Evolutionary conservation across 2,888 invertebrate species (phyloP), one percentile per base, ranked within the genome.

Genomic region (Pocota personata): DNA sequence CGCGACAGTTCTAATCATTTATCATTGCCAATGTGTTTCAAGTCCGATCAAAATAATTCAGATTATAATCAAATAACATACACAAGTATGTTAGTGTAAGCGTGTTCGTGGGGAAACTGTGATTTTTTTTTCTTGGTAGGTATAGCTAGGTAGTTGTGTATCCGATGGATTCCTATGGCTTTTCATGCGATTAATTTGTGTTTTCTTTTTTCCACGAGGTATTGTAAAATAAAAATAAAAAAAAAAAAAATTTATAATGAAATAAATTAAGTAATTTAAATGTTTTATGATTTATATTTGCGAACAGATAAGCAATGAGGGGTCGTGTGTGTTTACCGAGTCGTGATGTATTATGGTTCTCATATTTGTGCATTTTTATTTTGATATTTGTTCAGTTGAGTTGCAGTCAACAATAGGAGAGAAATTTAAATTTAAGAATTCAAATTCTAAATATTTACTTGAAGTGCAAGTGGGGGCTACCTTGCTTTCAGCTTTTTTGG

Each of bases 181-280:
- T 50, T 50, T 73, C 19, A 12, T 62, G 52, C 4, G 60, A 30
- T 16, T 52, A 24, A 16, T 7, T 40, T 52, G 50, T 40, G 40
- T 8, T 37, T 55, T 4, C 14, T 60, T 21, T 19, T 14, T 16
- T 52, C 48, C 14, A 40, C 37, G 16, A 14, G 21, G 24, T 46
- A 12, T 24, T 48, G n/a, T 71, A 46, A 48, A 57, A 32, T 46
- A 58, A 71, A 57, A 72, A 24, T 3, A 58, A 37, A n/a, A 19
- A 58, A 71, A 57, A 72, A 24, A 4, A 58, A 37, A n/a, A 19
- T 58, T 72, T 72, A 27, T 37, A 12, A 58, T 43, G 7, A 19
- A 46, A 8, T 6, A 27, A 43, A 57, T 43, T 57, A 48, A 58
- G 58, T 48, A 32, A 16, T 14, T 48, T 8, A 24, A 40, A 6